Evolutionary conservation across 2,113 vertebrate genomes (phyloP).

Genomic region (Charadrius vociferus): DNA sequence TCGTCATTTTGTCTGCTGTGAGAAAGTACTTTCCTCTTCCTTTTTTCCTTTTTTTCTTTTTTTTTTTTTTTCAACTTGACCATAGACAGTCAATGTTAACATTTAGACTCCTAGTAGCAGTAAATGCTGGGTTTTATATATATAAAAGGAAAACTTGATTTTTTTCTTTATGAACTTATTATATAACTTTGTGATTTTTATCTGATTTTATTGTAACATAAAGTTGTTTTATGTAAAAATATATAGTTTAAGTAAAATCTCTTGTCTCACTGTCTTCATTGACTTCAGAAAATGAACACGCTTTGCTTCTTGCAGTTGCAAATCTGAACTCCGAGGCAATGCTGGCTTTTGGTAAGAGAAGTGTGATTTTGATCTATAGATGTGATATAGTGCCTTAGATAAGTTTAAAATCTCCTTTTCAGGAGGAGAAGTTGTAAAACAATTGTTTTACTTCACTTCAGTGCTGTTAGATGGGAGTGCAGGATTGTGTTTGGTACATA

Average conservation of each 20-base stretch:
- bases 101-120: slow-evolving; percentile 59
- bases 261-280: slow-evolving; percentile 46
- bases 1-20: slow-evolving; percentile 62
- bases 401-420: neutral
- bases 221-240: slow-evolving; percentile 87
- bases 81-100: slow-evolving; percentile 27
- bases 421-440: neutral
- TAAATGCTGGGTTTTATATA: slow-evolving; percentile 61
- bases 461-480: neutral
- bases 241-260: slow-evolving; percentile 85
- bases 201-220: slow-evolving; percentile 86
- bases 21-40: neutral
- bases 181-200: slow-evolving; percentile 84
- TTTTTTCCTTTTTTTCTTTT: neutral
- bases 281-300: neutral
- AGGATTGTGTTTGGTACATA: neutral
- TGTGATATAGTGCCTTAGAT: neutral
- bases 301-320: neutral
- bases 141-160: slow-evolving; percentile 62
- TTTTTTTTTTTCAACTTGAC: neutral
- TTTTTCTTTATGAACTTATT: slow-evolving; percentile 75
- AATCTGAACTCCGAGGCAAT: neutral
- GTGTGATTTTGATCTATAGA: neutral
- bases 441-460: neutral
- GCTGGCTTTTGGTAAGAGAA: neutral